phyloP scores from a whole-genome alignment of 2,113 vertebrate genomes.

The Typhlomys cinereus region DNA sequence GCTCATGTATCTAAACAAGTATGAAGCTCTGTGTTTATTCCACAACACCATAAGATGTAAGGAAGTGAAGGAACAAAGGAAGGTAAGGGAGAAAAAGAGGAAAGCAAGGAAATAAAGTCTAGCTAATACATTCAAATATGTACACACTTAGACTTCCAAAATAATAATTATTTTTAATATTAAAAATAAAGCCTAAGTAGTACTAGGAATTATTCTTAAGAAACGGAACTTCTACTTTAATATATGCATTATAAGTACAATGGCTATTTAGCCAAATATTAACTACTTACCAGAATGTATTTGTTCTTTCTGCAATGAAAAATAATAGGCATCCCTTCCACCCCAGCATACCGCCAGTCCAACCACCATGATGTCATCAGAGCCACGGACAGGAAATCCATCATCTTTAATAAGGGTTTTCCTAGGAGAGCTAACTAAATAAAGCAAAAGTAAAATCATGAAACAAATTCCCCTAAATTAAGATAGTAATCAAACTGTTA shows the following conservation, averaged over 20 bases:
- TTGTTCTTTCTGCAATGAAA: constrained; percentile 92
- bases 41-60: neutral
- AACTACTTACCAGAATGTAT: constrained; percentile 87
- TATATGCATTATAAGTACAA: neutral
- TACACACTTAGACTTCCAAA: neutral
- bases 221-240: constrained; percentile 3
- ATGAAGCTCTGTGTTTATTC: neutral
- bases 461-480: constrained; percentile 23
- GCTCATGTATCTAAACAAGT: neutral
- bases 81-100: neutral
- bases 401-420: constrained; percentile 74
- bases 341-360: constrained; percentile 97
- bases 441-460: constrained; percentile 63
- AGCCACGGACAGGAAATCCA: constrained; percentile 89
- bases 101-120: neutral
- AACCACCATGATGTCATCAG: constrained; percentile 87
- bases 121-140: constrained; percentile 19
- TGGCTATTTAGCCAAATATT: neutral
- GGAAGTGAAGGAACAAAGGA: neutral
- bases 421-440: constrained; percentile 76
- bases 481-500: constrained; percentile 6
- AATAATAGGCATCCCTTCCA: constrained; percentile 94
- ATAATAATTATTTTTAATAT: neutral
- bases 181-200: constrained; percentile 36
- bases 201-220: constrained; percentile 35